Evolutionary conservation across 2,113 vertebrate species (phyloP).

Genomic region (Zosterops hypoxanthus): DNA sequence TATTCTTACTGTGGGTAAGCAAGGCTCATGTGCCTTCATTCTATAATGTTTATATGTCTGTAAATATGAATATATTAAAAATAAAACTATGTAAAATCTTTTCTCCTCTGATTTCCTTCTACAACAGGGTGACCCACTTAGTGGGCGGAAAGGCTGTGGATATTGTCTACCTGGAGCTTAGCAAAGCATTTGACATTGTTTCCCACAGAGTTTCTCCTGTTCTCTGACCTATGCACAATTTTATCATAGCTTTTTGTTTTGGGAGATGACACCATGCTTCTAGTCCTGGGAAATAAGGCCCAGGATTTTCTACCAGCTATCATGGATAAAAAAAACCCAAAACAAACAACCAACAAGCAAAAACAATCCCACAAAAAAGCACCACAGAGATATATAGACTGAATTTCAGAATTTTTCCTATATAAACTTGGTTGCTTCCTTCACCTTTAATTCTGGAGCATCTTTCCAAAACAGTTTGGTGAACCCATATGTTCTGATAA

Average conservation of each 20-base stretch:
- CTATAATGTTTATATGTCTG: not conserved
- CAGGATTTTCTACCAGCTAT: not conserved
- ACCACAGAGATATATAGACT: accelerated
- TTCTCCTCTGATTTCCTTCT: not conserved
- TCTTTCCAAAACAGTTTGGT: not conserved
- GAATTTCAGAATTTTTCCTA: not conserved
- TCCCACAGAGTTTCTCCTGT: not conserved
- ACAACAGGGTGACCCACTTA: not conserved
- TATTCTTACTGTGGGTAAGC: not conserved
- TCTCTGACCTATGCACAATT: not conserved
- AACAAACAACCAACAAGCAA: not conserved
- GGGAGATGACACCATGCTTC: not conserved
- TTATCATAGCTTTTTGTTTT: not conserved
- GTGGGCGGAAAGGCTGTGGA: not conserved
- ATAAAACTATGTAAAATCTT: not conserved
- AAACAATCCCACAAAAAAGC: not conserved
- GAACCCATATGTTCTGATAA: not conserved
- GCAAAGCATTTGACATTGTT: not conserved
- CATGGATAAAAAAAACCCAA: not conserved
- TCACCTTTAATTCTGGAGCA: not conserved
- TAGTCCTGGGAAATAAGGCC: not conserved
- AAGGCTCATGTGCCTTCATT: not conserved
- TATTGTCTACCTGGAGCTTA: not conserved
- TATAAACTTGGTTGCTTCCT: not conserved
- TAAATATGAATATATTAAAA: not conserved